Base-by-base conservation (phyloP, 2,888 invertebrate species). In the Carcina quercana region DNA sequence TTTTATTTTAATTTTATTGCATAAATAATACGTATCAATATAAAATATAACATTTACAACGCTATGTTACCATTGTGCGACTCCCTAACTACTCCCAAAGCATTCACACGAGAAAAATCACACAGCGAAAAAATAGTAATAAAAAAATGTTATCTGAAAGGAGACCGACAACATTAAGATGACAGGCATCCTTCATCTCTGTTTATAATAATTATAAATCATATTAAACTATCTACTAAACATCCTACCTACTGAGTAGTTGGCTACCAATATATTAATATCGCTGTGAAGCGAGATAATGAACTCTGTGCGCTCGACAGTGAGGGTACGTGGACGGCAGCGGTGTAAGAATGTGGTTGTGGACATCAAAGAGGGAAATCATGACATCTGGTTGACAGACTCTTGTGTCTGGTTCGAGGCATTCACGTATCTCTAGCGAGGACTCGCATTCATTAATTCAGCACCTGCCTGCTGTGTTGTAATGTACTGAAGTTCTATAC, bases 161-260 rank as follows among this genome's bases (percentile, higher is more conserved):
- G 37, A 21, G 12, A 11, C 32, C 32, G 30, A 8, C 32, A 20
- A 14, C 33, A 34, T 38, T 32, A 31, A 55, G 42, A 43, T 52
- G 59, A 66, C 63, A 64, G 53, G 50, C 53, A 60, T 67, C 66
- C 64, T 54, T 66, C 67, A 53, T 41, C 56, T n/a, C 53, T 37
- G 66, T 65, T 65, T 62, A 64, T 62, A 48, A 50, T 57, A 48
- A 27, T 50, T 43, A 54, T 63, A 64, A 64, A 64, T 64, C 64
- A 64, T 59, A 54, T 29, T 37, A 41, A 45, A 48, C 39, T 36
- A 28, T 34, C 42, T 42, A 42, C 39, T 40, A 34, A 38, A 42
- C 37, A 37, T 37, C 37, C 33, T 30, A 33, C 30, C 35, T 33
- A 33, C 32, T 15, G 26, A 15, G 29, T 32, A 32, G 29, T 25